A percentile compares a stretch with the other conserved stretches of the same genome.
phyloP scores from a whole-genome alignment of 2,797 vertebrate genomes.

The Holocentrus rufus region DNA sequence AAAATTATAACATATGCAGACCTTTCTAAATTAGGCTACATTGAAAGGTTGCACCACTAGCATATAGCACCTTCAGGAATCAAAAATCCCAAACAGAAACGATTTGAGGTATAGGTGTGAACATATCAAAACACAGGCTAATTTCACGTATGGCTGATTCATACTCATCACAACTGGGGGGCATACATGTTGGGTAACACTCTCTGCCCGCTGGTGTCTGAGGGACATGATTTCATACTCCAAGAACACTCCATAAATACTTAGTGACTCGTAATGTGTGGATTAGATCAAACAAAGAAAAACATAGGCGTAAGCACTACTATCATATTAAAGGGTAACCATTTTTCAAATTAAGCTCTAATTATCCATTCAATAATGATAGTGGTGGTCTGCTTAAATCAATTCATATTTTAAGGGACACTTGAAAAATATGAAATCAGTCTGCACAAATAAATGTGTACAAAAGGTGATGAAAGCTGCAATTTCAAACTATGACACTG shows the following conservation, averaged over 20 bases:
- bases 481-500: slow-evolving; percentile 5
- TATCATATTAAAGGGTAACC: not conserved
- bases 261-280: not conserved
- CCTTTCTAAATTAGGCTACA: slow-evolving; percentile 15
- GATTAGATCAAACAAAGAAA: not conserved
- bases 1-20: not conserved
- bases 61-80: slow-evolving; percentile 51
- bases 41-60: slow-evolving; percentile 51
- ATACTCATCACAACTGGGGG: slow-evolving; percentile 19
- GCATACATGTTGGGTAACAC: not conserved
- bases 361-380: not conserved
- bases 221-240: not conserved
- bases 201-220: slow-evolving; percentile 33
- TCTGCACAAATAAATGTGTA: not conserved
- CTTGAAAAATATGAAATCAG: slow-evolving; percentile 10
- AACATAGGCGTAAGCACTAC: not conserved
- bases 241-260: not conserved
- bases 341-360: not conserved
- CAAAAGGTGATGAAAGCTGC: not conserved
- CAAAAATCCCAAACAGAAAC: not conserved
- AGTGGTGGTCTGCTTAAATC: not conserved
- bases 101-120: slow-evolving; percentile 52
- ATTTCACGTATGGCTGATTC: slow-evolving; percentile 17
- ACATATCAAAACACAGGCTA: slow-evolving; percentile 3
- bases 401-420: not conserved